These are phyloP conservation scores for Eriocheir sinensis DNA, from an alignment of 1,140 invertebrate genomes.

Conservation along the genomic window DNA sequence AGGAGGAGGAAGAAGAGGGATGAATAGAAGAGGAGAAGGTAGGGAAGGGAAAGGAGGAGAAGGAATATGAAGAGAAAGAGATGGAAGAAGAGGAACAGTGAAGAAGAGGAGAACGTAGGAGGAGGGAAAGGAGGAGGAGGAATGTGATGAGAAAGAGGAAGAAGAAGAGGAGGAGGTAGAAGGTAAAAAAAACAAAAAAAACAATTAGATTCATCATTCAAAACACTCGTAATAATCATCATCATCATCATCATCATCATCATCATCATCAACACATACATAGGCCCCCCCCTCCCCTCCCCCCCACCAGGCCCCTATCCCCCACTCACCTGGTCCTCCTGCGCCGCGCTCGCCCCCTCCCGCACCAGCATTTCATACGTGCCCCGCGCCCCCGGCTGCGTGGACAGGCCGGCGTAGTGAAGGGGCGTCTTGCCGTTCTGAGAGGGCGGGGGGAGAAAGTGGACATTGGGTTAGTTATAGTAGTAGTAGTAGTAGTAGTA, in stretches of 20 bases:
- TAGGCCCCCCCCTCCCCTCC: neutral
- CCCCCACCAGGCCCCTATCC: constrained; percentile 41
- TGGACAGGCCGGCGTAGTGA: constrained; percentile 84
- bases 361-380: constrained; percentile 80
- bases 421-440: constrained; percentile 84
- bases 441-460: neutral
- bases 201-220: neutral
- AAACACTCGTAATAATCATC: neutral
- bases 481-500: neutral
- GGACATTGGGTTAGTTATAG: too few relatives aligned
- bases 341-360: constrained; percentile 79
- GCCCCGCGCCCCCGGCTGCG: constrained; percentile 38
- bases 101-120: constrained; percentile 24
- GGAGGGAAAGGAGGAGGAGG: neutral
- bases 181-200: neutral
- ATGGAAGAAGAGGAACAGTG: neutral
- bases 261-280: neutral
- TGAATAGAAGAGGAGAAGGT: neutral
- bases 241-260: neutral
- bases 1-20: constrained; percentile 45
- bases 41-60: neutral
- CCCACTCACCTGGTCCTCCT: constrained; percentile 41
- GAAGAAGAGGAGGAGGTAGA: neutral
- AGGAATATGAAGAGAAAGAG: neutral
- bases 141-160: neutral